Conservation (phyloP, 1,140 invertebrate species). For the Octopus sinensis region DNA sequence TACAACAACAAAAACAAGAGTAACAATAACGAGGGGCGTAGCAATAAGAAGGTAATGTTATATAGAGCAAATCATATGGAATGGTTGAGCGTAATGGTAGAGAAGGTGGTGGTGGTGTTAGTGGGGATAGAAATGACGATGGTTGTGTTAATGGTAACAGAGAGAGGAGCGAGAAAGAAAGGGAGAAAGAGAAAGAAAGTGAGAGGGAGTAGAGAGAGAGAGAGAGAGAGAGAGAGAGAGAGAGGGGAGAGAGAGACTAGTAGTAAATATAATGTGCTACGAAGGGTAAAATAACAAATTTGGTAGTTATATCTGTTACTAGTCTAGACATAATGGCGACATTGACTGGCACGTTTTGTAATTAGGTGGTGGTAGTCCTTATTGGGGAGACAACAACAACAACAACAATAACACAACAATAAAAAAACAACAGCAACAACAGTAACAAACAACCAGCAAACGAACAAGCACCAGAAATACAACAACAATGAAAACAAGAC, state of each 20-base stretch:
- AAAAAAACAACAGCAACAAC: too few species aligned
- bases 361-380: too few species aligned
- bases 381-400: too few species aligned
- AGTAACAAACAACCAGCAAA: too few species aligned
- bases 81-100: neutral
- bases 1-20: neutral
- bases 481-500: too few species aligned
- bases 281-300: too few species aligned
- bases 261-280: too few species aligned
- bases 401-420: too few species aligned
- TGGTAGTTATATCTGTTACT: too few species aligned
- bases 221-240: neutral
- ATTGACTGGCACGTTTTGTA: too few species aligned
- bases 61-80: neutral
- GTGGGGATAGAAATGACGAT: neutral
- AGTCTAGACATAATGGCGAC: too few species aligned
- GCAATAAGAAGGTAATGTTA: neutral
- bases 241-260: neutral
- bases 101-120: neutral
- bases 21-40: neutral
- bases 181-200: neutral
- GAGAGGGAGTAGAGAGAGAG: neutral
- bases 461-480: too few species aligned
- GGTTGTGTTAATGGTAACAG: neutral
- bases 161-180: neutral